Evolutionary conservation across 2,113 vertebrate genomes (phyloP).

Genomic region (Ploceus nigricollis): DNA sequence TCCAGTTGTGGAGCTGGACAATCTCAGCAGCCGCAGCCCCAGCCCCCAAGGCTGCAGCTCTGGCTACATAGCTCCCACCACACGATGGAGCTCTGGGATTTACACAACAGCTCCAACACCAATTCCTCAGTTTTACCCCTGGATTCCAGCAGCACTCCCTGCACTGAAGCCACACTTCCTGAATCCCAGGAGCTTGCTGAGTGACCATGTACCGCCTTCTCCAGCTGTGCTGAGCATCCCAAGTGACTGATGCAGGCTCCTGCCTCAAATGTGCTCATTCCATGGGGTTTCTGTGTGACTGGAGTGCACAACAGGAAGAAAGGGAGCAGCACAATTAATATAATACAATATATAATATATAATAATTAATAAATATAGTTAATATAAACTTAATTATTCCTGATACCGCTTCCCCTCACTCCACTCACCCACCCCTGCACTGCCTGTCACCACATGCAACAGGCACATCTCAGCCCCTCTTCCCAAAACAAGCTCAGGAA

Average conservation of each 20-base stretch:
- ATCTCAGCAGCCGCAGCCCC: neutral
- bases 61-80: neutral
- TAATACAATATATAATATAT: neutral
- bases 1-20: accelerated
- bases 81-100: neutral
- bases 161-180: neutral
- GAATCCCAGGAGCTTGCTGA: neutral
- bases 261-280: neutral
- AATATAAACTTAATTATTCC: neutral
- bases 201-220: neutral
- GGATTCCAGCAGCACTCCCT: neutral
- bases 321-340: neutral
- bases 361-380: neutral
- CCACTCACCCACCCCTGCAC: neutral
- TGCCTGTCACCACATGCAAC: too few relatives aligned
- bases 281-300: accelerated
- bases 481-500: neutral
- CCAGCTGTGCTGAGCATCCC: neutral
- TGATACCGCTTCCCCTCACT: neutral
- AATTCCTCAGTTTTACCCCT: neutral
- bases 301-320: too few relatives aligned
- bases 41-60: neutral
- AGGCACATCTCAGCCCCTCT: neutral
- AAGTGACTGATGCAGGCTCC: neutral
- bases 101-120: neutral